These are phyloP conservation scores for Sepioteuthis lessoniana DNA, from an alignment of 2,888 invertebrate genomes.

Conservation along the genomic window DNA sequence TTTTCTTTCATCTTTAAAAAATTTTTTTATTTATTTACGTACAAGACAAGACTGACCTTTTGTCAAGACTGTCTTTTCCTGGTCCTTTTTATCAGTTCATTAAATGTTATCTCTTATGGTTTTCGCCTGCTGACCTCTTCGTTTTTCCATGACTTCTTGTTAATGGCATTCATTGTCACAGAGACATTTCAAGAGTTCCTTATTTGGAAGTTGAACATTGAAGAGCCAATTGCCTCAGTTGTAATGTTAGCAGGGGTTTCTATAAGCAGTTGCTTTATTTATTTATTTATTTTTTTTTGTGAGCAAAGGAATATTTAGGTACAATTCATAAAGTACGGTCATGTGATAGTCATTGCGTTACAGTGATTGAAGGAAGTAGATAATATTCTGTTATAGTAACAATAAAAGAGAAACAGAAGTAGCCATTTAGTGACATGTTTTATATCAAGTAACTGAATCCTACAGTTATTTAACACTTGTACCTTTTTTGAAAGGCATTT, in stretches of 20 bases:
- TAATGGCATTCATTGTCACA: not conserved
- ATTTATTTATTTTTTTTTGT: not conserved
- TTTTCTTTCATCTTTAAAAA: not conserved
- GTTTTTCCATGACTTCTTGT: not conserved
- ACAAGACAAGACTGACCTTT: slow-evolving; percentile 12
- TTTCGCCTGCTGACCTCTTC: not conserved
- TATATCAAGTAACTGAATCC: not conserved
- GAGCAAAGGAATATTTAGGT: not conserved
- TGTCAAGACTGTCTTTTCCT: not conserved
- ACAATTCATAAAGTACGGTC: not conserved
- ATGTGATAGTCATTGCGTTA: not conserved
- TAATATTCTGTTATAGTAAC: not conserved
- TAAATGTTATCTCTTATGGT: not conserved
- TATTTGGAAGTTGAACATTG: not conserved
- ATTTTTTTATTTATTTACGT: not conserved
- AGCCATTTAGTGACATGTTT: not conserved
- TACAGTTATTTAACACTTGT: not conserved
- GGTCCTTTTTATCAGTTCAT: not conserved
- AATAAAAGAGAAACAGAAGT: not conserved
- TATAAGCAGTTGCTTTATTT: not conserved
- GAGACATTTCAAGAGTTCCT: slow-evolving; percentile 21
- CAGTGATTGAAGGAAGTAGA: not conserved
- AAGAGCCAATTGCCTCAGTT: not conserved
- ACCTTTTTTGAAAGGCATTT: not conserved
- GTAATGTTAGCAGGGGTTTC: not conserved